Conservation (phyloP, 2,888 invertebrate species). For the Neoitamus cyanurus region DNA sequence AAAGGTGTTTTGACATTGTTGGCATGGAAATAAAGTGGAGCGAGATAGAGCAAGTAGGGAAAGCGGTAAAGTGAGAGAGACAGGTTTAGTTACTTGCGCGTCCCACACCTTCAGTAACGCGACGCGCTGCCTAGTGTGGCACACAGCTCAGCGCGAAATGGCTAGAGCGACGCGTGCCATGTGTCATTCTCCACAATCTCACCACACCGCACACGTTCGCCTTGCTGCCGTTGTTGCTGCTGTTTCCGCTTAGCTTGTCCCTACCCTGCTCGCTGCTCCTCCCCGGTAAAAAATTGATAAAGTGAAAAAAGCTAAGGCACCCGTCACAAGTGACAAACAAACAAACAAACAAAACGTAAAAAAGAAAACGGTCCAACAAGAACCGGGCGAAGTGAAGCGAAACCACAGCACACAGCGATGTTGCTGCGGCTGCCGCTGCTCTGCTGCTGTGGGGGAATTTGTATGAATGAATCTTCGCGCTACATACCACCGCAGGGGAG, state of each 20-base stretch:
- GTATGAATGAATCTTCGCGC: slow-evolving; percentile 6
- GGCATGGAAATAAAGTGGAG: not conserved
- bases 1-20: not conserved
- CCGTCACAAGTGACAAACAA: not conserved
- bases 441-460: not conserved
- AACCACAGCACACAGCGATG: not conserved
- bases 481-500: not conserved
- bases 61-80: not conserved
- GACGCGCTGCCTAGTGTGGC: not conserved
- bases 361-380: not conserved
- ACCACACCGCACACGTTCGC: slow-evolving; percentile 44
- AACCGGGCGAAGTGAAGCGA: not conserved
- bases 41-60: not conserved
- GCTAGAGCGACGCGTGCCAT: slow-evolving; percentile 51
- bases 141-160: slow-evolving; percentile 15
- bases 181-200: slow-evolving; percentile 44
- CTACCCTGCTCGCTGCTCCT: not conserved
- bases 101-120: not conserved
- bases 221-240: slow-evolving; percentile 27
- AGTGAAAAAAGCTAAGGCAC: slow-evolving; percentile 2
- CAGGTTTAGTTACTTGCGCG: not conserved
- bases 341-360: not conserved
- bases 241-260: not conserved
- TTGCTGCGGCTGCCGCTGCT: not conserved
- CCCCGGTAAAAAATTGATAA: not conserved